A percentile compares a stretch with the other conserved stretches of the same genome.
phyloP scores from a whole-genome alignment of 2,113 vertebrate species.

The Gadus macrocephalus region DNA sequence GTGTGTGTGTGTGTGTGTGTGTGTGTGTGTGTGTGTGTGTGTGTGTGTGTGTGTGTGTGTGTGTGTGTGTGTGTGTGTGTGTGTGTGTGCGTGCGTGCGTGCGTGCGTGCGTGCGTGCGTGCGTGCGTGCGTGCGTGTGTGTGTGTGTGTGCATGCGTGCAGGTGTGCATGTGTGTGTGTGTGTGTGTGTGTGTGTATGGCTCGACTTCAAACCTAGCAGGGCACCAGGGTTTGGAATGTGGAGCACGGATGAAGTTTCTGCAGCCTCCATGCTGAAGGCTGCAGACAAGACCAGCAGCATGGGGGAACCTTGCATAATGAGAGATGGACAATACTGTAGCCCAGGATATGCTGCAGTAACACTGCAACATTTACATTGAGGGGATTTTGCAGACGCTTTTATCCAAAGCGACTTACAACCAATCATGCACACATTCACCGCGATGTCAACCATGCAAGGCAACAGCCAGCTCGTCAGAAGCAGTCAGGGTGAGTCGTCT shows the following conservation, averaged over 20 bases:
- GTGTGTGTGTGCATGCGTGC: too few species aligned
- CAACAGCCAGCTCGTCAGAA: too few species aligned
- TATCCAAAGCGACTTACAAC: too few species aligned
- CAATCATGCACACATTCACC: too few species aligned
- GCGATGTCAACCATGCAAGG: too few species aligned
- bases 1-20: too few species aligned
- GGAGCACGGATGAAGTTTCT: constrained; percentile 59
- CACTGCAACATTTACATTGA: too few species aligned
- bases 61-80: neutral
- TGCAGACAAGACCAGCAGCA: constrained; percentile 26
- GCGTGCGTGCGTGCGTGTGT: neutral
- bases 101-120: constrained; percentile 21
- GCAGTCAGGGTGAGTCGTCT: too few species aligned
- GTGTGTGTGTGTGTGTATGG: constrained; percentile 39
- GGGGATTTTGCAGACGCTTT: too few species aligned
- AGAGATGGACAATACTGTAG: neutral
- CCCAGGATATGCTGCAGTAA: constrained; percentile 1
- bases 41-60: constrained; percentile 29
- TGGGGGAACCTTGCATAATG: constrained; percentile 4
- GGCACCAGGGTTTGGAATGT: constrained; percentile 61
- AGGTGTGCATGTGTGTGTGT: too few species aligned
- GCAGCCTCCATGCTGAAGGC: constrained; percentile 37
- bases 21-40: too few species aligned
- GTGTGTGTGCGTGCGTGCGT: constrained; percentile 23
- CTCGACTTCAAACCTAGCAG: constrained; percentile 50